Percentiles rank a stretch among this genome's conserved stretches.
Evolutionary conservation across 2,113 vertebrate genomes (phyloP).

Genomic region (Paramormyrops kingsleyae): DNA sequence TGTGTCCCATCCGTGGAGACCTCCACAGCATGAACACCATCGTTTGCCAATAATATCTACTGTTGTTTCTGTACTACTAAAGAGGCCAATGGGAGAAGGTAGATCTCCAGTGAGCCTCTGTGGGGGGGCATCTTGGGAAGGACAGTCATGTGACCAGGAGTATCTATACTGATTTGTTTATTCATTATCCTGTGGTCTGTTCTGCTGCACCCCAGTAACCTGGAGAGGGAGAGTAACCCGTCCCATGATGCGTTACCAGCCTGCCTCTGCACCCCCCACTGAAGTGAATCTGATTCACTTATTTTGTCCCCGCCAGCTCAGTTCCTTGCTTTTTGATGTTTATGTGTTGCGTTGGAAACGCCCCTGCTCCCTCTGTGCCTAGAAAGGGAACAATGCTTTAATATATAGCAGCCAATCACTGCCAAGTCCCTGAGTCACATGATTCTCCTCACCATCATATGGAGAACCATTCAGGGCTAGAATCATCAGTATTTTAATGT

Average conservation of each 20-base stretch:
- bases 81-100: background rate
- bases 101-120: background rate
- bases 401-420: background rate
- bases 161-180: background rate
- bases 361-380: background rate
- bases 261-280: background rate
- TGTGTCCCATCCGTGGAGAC: background rate
- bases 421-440: background rate
- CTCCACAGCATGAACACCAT: background rate
- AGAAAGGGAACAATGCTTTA: background rate
- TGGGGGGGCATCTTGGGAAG: background rate
- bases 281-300: background rate
- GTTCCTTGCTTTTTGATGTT: background rate
- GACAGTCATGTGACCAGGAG: background rate
- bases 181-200: background rate
- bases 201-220: background rate
- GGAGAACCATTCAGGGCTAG: background rate
- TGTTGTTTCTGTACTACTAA: background rate
- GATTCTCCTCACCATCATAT: background rate
- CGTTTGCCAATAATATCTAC: background rate
- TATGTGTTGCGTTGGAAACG: background rate
- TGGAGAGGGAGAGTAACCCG: background rate
- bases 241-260: background rate
- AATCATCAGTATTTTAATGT: background rate
- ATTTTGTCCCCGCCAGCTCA: background rate